phyloP scores from a whole-genome alignment of 2,888 invertebrate species.

The Acronicta leporina region DNA sequence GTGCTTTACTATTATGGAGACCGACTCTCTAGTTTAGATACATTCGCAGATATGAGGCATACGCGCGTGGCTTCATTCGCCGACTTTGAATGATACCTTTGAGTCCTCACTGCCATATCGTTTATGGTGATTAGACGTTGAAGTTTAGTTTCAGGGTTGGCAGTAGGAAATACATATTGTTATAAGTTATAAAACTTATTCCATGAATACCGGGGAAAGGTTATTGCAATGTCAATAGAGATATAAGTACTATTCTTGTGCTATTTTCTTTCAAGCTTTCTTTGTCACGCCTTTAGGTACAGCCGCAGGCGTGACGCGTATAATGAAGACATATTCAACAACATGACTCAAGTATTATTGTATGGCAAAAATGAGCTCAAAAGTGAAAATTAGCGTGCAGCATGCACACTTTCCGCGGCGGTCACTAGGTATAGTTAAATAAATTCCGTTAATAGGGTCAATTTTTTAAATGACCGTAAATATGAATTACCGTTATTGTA shows the following conservation, averaged over 20 bases:
- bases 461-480: slow-evolving; percentile 38
- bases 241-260: slow-evolving; percentile 2
- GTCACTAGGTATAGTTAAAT: slow-evolving; percentile 18
- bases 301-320: slow-evolving; percentile 13
- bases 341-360: slow-evolving; percentile 27
- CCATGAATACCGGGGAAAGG: too few relatives aligned
- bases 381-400: slow-evolving; percentile 44
- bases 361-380: slow-evolving; percentile 39
- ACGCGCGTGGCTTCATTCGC: slow-evolving; percentile 56
- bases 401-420: slow-evolving; percentile 25
- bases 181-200: too few relatives aligned
- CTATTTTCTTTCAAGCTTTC: slow-evolving; percentile 21
- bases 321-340: slow-evolving; percentile 28
- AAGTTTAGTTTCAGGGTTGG: slow-evolving; percentile 65
- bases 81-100: slow-evolving; percentile 73
- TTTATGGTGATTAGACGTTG: slow-evolving; percentile 64
- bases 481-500: slow-evolving; percentile 37
- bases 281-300: slow-evolving; percentile 1
- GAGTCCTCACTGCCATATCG: slow-evolving; percentile 64
- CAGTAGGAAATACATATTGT: not conserved
- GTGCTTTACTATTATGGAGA: slow-evolving; percentile 58
- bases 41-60: slow-evolving; percentile 58
- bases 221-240: too few relatives aligned
- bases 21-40: slow-evolving; percentile 61
- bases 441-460: slow-evolving; percentile 28